Base-by-base conservation (phyloP, 2,888 invertebrate species). In the Papilio protenor region DNA sequence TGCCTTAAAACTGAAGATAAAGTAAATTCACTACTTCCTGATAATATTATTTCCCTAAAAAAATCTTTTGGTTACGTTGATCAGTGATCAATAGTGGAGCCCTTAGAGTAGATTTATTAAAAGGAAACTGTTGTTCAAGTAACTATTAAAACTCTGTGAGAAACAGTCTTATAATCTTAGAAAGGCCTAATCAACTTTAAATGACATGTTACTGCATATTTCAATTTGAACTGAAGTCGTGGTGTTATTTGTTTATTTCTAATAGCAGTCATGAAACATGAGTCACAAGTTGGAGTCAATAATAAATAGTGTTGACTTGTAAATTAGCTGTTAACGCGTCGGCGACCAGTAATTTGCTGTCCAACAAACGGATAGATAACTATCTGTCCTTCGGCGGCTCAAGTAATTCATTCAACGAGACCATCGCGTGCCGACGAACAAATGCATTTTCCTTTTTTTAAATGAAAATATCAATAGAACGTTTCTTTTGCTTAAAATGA, bases 341-440 rank as follows among this genome's bases (percentile, higher is more conserved):
- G 59, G 47, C 70, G 70, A 49, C 73, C 40, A 49, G 77, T 71
- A 71, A 71, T 77, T 77, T 71, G 66, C 33, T 71, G 61, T 72
- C 75, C 52, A 61, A 61, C 71, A 74, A 71, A 77, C 70, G 59
- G 18, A 64, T 45, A 74, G 77, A 77, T 71, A 77, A 77, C 49
- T 57, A 75, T 77, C 75, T 77, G 77, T 77, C 77, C 52, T 75
- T 61, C 75, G n/a, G 16, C 61, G 40, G 45, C 23, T 69, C 18
- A 73, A 77, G 73, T 66, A 66, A 77, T 55, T 66, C 55, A 73
- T 73, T 73, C 71, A 23, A n/a, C 59, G 59, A 69, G 59, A 40
- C 57, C 23, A 47, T 73, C 59, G 70, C 70, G 69, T 77, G 70
- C 77, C 49, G 69, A 66, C 59, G 64, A 11, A 18, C 52, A 71